Evolutionary conservation across 2,113 vertebrate genomes (phyloP), one percentile per base, ranked within the genome.

Genomic region (Megaleporinus macrocephalus): DNA sequence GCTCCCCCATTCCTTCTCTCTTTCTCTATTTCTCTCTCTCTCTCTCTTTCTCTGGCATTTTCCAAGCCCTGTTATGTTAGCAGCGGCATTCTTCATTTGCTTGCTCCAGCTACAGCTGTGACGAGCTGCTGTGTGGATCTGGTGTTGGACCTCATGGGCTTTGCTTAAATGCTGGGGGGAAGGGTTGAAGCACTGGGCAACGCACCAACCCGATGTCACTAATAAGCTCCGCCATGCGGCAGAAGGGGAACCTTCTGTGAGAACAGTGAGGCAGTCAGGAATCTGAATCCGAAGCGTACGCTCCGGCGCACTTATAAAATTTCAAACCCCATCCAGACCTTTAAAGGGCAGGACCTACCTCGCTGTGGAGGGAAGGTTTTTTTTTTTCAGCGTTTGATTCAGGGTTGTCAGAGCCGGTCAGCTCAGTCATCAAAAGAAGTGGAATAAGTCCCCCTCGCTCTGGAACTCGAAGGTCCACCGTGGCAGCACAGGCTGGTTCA

Each of bases 211-310:
- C 88, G 85, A 85, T 88, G 86, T 88, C 89, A 88, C 90, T 91
- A 91, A 92, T 92, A 89, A 93, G 89, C 88, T 89, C 87, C 68
- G 83, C 88, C 89, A 90, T 88, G 90, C 75, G 76, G 88, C 88
- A 89, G 79, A 85, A 89, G 44, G 26, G 69, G 73, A 77, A 57
- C 59, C 61, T 72, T 84, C 53, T 75, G 66, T 30, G 77, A 70
- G 57, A n/a, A 33, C 75, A 26, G 70, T 11, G 66, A n/a, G 27
- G 66, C 76, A 79, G 55, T 68, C 77, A 80, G 70, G 75, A 80
- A 83, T 83, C 41, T 83, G 78, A 82, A 79, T 24, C 80, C 51
- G 73, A 73, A 59, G 63, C 78, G n/a, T 77, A 85, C 41, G 74
- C 83, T 68, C 75, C 78, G 63, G 41, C 71, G 83, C 77, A 63